These are phyloP conservation scores for Acronicta alni DNA, from an alignment of 2,888 invertebrate genomes.

Conservation along the genomic window DNA sequence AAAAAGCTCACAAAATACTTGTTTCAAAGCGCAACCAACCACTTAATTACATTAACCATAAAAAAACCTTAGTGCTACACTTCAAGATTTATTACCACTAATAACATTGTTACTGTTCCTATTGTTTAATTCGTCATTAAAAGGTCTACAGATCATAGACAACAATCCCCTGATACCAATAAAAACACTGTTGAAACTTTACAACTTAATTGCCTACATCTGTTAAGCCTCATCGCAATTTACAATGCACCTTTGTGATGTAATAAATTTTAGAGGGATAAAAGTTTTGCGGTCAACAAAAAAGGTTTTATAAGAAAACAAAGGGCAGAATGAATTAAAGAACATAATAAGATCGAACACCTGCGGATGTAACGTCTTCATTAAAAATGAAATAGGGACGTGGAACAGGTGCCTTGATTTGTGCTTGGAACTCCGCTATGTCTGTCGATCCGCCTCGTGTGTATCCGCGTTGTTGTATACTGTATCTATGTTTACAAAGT, in stretches of 20 bases:
- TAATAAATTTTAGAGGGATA: conserved; percentile 83
- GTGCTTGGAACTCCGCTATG: conserved; percentile 66
- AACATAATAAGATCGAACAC: conserved; percentile 84
- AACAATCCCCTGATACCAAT: conserved; percentile 72
- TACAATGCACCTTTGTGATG: conserved; percentile 81
- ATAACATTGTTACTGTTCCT: conserved; percentile 37
- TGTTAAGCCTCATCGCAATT: conserved; percentile 83
- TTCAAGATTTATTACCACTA: conserved; percentile 48
- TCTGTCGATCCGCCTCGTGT: conserved; percentile 31
- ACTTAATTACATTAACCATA: conserved; percentile 19
- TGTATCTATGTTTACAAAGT: conserved; percentile 17
- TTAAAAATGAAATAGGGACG: conserved; percentile 79
- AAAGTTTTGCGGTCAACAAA: conserved; percentile 76
- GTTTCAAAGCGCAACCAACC: neutral
- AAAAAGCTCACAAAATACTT: conserved; percentile 10
- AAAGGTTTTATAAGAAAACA: conserved; percentile 83
- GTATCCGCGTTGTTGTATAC: conserved; percentile 22
- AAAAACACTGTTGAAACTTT: conserved; percentile 81
- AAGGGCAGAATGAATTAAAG: conserved; percentile 87
- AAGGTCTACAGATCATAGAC: conserved; percentile 62
- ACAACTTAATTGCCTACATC: conserved; percentile 87
- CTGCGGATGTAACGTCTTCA: conserved; percentile 86
- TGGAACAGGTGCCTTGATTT: conserved; percentile 80
- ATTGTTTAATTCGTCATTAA: conserved; percentile 71
- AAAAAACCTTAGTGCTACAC: conserved; percentile 31